Base-by-base conservation (phyloP, 2,113 vertebrate genomes). In the Chaetura pelagica region DNA sequence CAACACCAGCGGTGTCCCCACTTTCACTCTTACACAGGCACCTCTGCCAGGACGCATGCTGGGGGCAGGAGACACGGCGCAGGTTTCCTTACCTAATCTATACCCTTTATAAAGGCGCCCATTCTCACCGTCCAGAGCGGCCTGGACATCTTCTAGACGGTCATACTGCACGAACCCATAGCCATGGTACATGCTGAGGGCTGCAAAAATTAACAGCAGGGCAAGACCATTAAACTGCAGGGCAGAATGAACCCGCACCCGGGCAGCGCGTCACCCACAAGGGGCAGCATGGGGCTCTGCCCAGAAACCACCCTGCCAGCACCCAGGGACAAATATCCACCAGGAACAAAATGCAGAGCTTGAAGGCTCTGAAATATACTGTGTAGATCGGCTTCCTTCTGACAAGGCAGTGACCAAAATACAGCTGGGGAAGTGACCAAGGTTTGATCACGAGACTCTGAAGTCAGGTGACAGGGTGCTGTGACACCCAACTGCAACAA, bases 91-190 rank as follows among this genome's bases (percentile, higher is more conserved):
- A 99, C 98, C 98, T 99, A 99, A 98, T 99, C 98, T 98, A 99
- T 98, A 98, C 97, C 98, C 97, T 99, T 98, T 98, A 98, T 98
- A 99, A 98, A 99, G 97, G 95, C 98, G 98, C 97, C 98, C 98
- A 76, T 98, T 99, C 98, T 99, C 97, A 97, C 98, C 98, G 96
- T 98, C 97, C 98, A 98, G 98, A 98, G 98, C 98, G 90, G 98
- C 98, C 98, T 99, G 98, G 34, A 99, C 99, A 87, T 99, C 99
- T 96, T 99, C 99, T 95, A 98, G 78, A 84, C 97, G 98, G 84
- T 99, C 98, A 99, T 98, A 99, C 97, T 98, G 98, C 98, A 99
- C 98, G 98, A 98, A 98, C 98, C 98, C 99, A 97, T 97, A 98
- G 94, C 98, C 98, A 97, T 97, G 98, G 98, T 99, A 99, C 98